These are phyloP conservation scores for Epirrita christyi DNA, from an alignment of 2,888 invertebrate species.

Conservation along the genomic window DNA sequence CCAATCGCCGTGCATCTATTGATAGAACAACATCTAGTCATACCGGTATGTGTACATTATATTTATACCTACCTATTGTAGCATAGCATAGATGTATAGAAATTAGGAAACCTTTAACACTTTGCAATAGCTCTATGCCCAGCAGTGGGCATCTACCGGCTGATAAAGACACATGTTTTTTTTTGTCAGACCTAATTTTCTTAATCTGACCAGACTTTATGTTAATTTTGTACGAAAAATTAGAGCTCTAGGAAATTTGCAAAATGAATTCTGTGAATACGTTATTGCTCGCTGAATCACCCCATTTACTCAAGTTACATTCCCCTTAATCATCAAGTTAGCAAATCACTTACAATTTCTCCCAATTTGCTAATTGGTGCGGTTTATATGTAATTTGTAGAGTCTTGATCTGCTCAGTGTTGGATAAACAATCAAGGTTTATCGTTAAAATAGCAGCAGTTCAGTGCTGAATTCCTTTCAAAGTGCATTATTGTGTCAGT, in stretches of 20 bases:
- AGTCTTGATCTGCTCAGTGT: slow-evolving; percentile 15
- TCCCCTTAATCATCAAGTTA: slow-evolving; percentile 13
- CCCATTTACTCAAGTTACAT: not conserved
- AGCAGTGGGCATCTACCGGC: too few species aligned
- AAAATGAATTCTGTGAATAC: not conserved
- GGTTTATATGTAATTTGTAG: slow-evolving; percentile 19
- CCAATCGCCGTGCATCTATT: slow-evolving; percentile 52
- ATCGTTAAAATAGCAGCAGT: not conserved
- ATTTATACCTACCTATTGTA: too few species aligned
- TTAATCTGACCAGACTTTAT: too few species aligned
- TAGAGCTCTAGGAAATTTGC: too few species aligned
- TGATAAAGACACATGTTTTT: too few species aligned
- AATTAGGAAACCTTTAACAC: too few species aligned
- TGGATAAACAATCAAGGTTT: not conserved
- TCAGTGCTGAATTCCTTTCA: not conserved
- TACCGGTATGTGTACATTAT: slow-evolving; percentile 45
- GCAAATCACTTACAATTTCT: slow-evolving; percentile 12
- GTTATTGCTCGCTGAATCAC: not conserved
- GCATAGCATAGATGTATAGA: too few species aligned
- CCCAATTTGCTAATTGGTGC: slow-evolving; percentile 29
- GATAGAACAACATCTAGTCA: slow-evolving; percentile 59
- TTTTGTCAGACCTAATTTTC: too few species aligned
- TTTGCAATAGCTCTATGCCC: too few species aligned
- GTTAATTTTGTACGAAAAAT: too few species aligned
- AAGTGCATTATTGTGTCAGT: not conserved